Evolutionary conservation across 2,888 invertebrate genomes (phyloP).

Genomic region (Blomia tropicalis): DNA sequence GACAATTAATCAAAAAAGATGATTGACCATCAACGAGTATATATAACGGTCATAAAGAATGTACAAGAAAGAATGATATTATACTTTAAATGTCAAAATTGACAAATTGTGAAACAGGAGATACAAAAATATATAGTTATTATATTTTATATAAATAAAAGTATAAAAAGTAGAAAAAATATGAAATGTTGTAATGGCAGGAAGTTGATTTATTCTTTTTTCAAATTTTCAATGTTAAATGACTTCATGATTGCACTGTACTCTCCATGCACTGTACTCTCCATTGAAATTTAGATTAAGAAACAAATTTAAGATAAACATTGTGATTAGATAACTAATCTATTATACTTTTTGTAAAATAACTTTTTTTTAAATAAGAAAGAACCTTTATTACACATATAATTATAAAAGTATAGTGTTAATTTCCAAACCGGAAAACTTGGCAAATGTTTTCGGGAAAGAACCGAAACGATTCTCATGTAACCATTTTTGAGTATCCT

Average conservation of each 20-base stretch:
- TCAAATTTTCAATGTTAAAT: no score
- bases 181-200: neutral
- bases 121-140: neutral
- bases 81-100: neutral
- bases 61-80: neutral
- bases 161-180: neutral
- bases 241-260: slow-evolving; percentile 6
- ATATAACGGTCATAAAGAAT: no score
- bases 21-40: no score
- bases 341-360: slow-evolving; percentile 41
- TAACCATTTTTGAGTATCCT: slow-evolving; percentile 63
- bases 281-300: slow-evolving; percentile 11
- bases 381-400: slow-evolving; percentile 46
- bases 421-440: slow-evolving; percentile 73
- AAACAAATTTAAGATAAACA: neutral
- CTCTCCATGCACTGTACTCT: no score
- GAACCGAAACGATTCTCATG: slow-evolving; percentile 57
- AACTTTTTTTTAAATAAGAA: slow-evolving; percentile 56
- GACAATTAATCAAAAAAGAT: no score
- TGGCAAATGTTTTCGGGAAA: slow-evolving; percentile 58
- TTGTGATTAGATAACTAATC: neutral
- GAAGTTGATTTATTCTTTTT: neutral
- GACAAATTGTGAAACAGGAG: neutral
- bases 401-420: slow-evolving; percentile 65
- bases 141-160: neutral